These are phyloP conservation scores for Drosophila parabipectinata DNA, from an alignment of 1,140 invertebrate species.

Conservation along the genomic window DNA sequence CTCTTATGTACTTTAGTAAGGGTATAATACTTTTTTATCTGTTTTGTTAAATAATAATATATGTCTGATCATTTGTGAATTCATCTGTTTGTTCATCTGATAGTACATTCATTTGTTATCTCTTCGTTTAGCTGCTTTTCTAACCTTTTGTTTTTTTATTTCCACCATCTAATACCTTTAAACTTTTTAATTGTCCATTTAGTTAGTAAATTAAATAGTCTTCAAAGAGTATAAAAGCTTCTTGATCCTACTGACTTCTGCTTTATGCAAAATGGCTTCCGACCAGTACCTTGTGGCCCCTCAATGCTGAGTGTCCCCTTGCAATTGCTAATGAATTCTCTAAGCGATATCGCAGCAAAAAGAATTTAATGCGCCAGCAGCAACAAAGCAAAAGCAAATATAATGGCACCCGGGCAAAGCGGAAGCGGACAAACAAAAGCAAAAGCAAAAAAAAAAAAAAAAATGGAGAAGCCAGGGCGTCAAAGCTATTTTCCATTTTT, in stretches of 20 bases:
- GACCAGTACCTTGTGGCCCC: background rate
- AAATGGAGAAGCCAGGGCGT: slow-evolving; percentile 36
- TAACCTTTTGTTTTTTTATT: background rate
- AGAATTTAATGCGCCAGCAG: slow-evolving; percentile 45
- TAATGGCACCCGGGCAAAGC: slow-evolving; percentile 12
- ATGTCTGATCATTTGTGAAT: background rate
- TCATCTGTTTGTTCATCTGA: background rate
- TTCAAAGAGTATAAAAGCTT: background rate
- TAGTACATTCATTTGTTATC: background rate
- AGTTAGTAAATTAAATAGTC: background rate
- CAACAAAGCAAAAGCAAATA: slow-evolving; percentile 27
- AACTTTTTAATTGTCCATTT: background rate
- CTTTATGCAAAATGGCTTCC: slow-evolving; percentile 36
- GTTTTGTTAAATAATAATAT: background rate
- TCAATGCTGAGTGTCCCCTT: slow-evolving; percentile 16
- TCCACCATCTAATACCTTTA: no score
- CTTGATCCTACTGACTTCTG: background rate
- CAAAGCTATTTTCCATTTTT: slow-evolving; percentile 52
- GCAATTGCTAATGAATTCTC: slow-evolving; percentile 48
- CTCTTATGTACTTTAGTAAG: background rate
- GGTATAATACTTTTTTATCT: background rate
- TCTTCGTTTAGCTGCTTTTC: background rate
- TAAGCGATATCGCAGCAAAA: slow-evolving; percentile 35
- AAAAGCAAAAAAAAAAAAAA: background rate
- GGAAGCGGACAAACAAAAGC: slow-evolving; percentile 14